Base-by-base conservation (phyloP, 2,888 invertebrate genomes). In the Ceriagrion tenellum region DNA sequence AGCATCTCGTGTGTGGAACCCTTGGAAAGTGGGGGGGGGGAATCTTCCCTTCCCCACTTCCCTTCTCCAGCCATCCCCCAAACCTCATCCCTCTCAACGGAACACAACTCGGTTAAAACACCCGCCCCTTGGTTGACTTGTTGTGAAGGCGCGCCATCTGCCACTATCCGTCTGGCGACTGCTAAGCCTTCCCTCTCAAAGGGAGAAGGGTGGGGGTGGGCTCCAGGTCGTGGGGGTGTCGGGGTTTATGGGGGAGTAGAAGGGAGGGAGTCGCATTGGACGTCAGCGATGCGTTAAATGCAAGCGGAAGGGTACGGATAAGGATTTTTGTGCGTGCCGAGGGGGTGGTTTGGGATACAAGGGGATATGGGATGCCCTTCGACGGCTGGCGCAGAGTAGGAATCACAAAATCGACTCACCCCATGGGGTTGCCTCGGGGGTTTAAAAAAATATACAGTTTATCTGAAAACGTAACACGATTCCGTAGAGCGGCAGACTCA, bases 121-220 rank as follows among this genome's bases (percentile, higher is more conserved):
- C 47, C 47, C 88, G 13, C 47, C 88, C 55, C 55, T 88, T 23
- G 10, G 69, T n/a, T 69, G n/a, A 69, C 47, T 40, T 88, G 88
- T 88, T 88, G 88, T 88, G 88, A 88, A 88, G 88, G 18, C 88
- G 59, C 59, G 20, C 88, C 88, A 88, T 88, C 88, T 88, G 88
- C 88, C 47, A 47, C 88, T 35, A 23, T 35, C 55, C 55, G 88
- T 47, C 88, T 30, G 40, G 30, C 47, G 88, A 69, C 69, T n/a
- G n/a, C 69, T n/a, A 69, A 88, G 40, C 35, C 88, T 40, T 55
- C 26, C 88, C 59, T 20, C 59, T 23, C 47, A 18, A 47, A 20
- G 47, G n/a, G 88, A 12, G 88, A 3, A 20, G 10, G 88, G 40
- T 40, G 26, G 18, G 23, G 23, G 40, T 47, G 40, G 47, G 88